Base-by-base conservation (phyloP, 2,113 vertebrate genomes). In the Misgurnus anguillicaudatus region DNA sequence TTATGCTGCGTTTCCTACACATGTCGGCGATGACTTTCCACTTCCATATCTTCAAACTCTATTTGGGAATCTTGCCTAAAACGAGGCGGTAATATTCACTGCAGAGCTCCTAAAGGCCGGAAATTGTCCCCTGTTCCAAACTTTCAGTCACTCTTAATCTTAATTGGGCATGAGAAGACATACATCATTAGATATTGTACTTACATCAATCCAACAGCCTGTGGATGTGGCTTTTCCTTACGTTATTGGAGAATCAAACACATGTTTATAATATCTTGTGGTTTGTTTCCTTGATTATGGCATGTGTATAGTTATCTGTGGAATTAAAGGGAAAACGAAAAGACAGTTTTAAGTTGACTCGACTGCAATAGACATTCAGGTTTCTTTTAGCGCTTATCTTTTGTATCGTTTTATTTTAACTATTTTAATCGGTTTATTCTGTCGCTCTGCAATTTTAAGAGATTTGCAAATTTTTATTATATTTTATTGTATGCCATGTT, bases 281-380 rank as follows among this genome's bases (percentile, higher is more conserved):
- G 90, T 90, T 74, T 72, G 70, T 51, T 77, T 85, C 86, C 89
- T 87, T 90, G 87, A 91, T 91, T 91, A 85, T 89, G 91, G 89
- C 84, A 88, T 58, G 86, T 89, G 88, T 57, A 79, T 82, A 88
- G 85, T 91, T 87, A 89, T 88, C 87, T 87, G 83, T 80, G 78
- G 74, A 79, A 75, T 80, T 76, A 76, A 82, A 48, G 41, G 39
- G 51, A 41, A 6, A 31, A 60, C 45, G 81, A 82, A 86, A 85
- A 87, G 77, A 75, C 86, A 81, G 60, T 60, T 72, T 67, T 84
- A 74, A 21, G 57, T 62, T 74, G 72, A 74, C 61, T 47, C 39
- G 3, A 47, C 72, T 62, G 72, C 9, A 42, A 38, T 61, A 45
- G 70, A 72, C n/a, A 21, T 73, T 45, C 9, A 16, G 48, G 14